Evolutionary conservation across 2,888 invertebrate species (phyloP).

Genomic region (Rhamnusium bicolor): DNA sequence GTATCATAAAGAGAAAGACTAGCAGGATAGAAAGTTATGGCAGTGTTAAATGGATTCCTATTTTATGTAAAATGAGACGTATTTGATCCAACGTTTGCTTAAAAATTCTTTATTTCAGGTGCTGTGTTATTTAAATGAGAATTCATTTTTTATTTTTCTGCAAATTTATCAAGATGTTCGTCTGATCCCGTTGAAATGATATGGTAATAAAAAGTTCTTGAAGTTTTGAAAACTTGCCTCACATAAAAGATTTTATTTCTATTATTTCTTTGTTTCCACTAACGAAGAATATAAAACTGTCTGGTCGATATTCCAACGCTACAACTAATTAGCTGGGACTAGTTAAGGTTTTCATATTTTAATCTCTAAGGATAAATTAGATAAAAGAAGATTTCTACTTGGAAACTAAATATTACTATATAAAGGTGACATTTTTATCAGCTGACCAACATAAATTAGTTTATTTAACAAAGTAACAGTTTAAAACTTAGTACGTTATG

Average conservation of each 20-base stretch:
- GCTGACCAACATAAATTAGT: too few relatives aligned
- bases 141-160: conserved; percentile 50
- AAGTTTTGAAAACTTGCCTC: conserved; percentile 33
- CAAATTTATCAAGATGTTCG: conserved; percentile 56
- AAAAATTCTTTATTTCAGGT: conserved; percentile 35
- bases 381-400: too few relatives aligned
- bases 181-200: conserved; percentile 45
- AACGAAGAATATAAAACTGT: conserved; percentile 17
- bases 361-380: too few relatives aligned
- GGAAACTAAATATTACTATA: too few relatives aligned
- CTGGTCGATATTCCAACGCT: not conserved
- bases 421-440: too few relatives aligned
- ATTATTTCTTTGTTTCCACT: conserved; percentile 28
- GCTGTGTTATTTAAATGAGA: conserved; percentile 42
- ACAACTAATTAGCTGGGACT: not conserved
- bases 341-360: too few relatives aligned
- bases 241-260: conserved; percentile 33
- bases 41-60: conserved; percentile 54
- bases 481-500: too few relatives aligned
- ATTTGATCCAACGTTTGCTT: conserved; percentile 35
- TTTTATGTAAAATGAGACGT: conserved; percentile 52
- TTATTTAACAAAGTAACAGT: too few relatives aligned
- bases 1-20: conserved; percentile 49
- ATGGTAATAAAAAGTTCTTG: conserved; percentile 48
- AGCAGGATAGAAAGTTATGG: conserved; percentile 42